These are phyloP conservation scores for Xanthorhoe spadicearia DNA, from an alignment of 2,888 invertebrate species.

Conservation along the genomic window DNA sequence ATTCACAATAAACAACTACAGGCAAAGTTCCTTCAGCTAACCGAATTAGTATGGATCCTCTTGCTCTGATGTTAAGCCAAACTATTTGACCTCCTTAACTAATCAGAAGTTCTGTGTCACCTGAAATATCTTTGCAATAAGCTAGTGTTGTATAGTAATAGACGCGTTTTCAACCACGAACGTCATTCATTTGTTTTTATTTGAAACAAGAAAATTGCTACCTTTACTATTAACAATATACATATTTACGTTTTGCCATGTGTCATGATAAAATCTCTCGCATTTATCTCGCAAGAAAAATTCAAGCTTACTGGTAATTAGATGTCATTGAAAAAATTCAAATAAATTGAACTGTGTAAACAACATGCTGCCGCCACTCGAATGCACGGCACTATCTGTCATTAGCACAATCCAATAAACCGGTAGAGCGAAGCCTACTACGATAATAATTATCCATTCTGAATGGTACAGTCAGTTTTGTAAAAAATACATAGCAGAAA, in stretches of 20 bases:
- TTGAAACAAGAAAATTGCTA: no score
- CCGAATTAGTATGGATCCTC: constrained; percentile 37
- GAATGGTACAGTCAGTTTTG: no score
- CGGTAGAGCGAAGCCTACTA: neutral
- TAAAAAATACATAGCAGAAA: no score
- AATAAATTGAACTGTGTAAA: no score
- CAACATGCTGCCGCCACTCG: neutral
- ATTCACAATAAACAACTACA: constrained; percentile 32
- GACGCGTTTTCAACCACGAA: no score
- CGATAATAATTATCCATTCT: neutral
- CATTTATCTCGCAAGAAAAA: no score
- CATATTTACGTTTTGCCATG: no score
- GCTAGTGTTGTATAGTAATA: neutral
- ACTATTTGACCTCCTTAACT: constrained; percentile 6
- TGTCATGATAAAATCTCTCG: no score
- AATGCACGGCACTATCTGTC: neutral
- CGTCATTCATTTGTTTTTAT: no score
- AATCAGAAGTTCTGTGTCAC: constrained; percentile 7
- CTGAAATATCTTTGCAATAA: constrained; percentile 6
- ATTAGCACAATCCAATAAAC: neutral
- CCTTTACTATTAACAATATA: no score
- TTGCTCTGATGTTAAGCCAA: constrained; percentile 13
- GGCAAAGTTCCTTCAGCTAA: constrained; percentile 34
- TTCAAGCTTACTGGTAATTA: no score
- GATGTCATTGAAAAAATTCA: no score